These are phyloP conservation scores for Cecropterus lyciades DNA, from an alignment of 1,140 invertebrate genomes.

Conservation along the genomic window DNA sequence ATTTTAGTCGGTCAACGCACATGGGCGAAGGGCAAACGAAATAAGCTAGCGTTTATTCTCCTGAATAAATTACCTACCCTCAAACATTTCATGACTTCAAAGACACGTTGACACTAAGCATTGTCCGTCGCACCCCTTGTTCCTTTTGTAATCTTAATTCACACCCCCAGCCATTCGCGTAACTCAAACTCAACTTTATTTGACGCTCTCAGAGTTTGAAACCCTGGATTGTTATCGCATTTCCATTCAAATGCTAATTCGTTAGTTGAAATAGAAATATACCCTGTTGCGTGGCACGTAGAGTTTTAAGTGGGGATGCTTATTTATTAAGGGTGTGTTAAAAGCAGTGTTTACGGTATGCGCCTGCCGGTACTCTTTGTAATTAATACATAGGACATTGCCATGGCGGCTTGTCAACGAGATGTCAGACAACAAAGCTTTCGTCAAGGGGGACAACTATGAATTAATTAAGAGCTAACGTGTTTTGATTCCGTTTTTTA, in stretches of 20 bases:
- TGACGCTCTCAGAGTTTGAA: slow-evolving; percentile 37
- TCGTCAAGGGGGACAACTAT: slow-evolving; percentile 45
- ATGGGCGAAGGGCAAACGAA: slow-evolving; percentile 25
- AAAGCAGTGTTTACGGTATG: slow-evolving; percentile 59
- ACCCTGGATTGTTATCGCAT: slow-evolving; percentile 19
- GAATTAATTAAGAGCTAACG: slow-evolving; percentile 43
- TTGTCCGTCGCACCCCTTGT: slow-evolving; percentile 67
- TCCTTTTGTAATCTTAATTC: slow-evolving; percentile 78
- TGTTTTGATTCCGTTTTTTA: slow-evolving; percentile 34
- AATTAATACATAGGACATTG: slow-evolving; percentile 78
- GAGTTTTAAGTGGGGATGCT: slow-evolving; percentile 31
- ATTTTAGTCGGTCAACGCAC: neutral
- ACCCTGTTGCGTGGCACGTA: slow-evolving; percentile 36
- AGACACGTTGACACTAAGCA: slow-evolving; percentile 78
- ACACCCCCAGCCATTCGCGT: slow-evolving; percentile 64
- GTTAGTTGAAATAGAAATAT: slow-evolving; percentile 38
- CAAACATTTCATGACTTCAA: slow-evolving; percentile 68
- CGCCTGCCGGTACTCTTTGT: slow-evolving; percentile 67
- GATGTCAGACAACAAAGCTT: slow-evolving; percentile 60
- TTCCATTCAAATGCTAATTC: slow-evolving; percentile 62
- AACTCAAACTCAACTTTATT: slow-evolving; percentile 36
- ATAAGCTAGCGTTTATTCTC: slow-evolving; percentile 42
- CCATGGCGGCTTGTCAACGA: slow-evolving; percentile 69
- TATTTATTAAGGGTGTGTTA: slow-evolving; percentile 61
- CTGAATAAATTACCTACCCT: slow-evolving; percentile 62